Percentiles rank a stretch among this genome's conserved stretches.
phyloP scores from a whole-genome alignment of 2,113 vertebrate species.

The Castor canadensis region DNA sequence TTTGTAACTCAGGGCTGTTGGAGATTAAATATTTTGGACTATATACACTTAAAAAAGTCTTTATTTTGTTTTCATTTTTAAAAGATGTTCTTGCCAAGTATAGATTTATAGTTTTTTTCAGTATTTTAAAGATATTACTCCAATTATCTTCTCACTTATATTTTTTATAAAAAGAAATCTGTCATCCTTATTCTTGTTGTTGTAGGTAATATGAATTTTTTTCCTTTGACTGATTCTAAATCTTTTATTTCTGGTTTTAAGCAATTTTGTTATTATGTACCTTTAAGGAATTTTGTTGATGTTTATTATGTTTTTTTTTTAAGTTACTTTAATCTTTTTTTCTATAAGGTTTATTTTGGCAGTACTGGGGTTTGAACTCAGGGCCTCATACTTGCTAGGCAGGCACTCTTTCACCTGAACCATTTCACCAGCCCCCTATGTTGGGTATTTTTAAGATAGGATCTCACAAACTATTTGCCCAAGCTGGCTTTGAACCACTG shows the following conservation, averaged over 20 bases:
- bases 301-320: background rate
- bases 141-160: background rate
- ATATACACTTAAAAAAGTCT: background rate
- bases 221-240: background rate
- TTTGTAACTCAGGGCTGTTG: background rate
- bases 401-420: no score
- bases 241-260: background rate
- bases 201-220: background rate
- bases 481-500: no score
- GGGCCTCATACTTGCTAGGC: no score
- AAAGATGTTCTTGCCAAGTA: no score
- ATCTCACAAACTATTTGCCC: no score
- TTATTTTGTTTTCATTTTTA: no score
- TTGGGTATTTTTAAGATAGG: no score
- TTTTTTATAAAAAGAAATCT: background rate
- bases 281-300: background rate
- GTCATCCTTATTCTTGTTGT: slow-evolving; percentile 1
- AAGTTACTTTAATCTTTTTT: background rate
- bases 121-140: background rate
- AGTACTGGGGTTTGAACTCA: no score
- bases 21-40: background rate
- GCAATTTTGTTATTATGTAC: background rate
- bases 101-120: background rate
- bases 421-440: no score
- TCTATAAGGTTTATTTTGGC: no score